These are phyloP conservation scores for Merops nubicus DNA, from an alignment of 2,113 vertebrate species.

Conservation along the genomic window DNA sequence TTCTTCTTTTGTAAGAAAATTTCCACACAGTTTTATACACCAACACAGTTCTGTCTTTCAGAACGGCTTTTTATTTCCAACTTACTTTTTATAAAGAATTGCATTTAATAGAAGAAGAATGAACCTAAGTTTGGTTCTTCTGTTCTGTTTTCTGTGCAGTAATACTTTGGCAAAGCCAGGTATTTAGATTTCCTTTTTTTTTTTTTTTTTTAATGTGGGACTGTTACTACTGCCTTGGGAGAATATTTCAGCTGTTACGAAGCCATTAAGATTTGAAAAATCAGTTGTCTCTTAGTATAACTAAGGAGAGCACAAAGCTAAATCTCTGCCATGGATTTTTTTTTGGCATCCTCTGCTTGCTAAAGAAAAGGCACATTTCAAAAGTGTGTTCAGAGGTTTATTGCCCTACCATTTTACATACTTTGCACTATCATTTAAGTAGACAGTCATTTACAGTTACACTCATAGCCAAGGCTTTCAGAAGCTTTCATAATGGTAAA, in stretches of 20 bases:
- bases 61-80: neutral
- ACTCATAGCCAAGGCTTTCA: neutral
- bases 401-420: neutral
- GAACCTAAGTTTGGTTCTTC: neutral
- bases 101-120: neutral
- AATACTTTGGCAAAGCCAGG: neutral
- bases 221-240: neutral
- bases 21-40: slow-evolving; percentile 6
- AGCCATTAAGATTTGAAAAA: neutral
- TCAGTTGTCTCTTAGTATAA: neutral
- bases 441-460: neutral
- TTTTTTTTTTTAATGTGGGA: slow-evolving; percentile 2
- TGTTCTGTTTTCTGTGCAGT: slow-evolving; percentile 2
- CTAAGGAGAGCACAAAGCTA: neutral
- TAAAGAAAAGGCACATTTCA: neutral
- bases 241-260: neutral
- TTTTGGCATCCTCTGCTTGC: neutral
- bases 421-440: neutral
- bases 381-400: neutral
- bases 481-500: neutral
- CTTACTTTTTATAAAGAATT: neutral
- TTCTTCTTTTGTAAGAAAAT: slow-evolving; percentile 8
- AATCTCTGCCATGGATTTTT: neutral
- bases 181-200: slow-evolving; percentile 17
- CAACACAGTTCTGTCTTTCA: slow-evolving; percentile 10